phyloP scores from a whole-genome alignment of 2,888 invertebrate species.

The Fabriciana adippe region DNA sequence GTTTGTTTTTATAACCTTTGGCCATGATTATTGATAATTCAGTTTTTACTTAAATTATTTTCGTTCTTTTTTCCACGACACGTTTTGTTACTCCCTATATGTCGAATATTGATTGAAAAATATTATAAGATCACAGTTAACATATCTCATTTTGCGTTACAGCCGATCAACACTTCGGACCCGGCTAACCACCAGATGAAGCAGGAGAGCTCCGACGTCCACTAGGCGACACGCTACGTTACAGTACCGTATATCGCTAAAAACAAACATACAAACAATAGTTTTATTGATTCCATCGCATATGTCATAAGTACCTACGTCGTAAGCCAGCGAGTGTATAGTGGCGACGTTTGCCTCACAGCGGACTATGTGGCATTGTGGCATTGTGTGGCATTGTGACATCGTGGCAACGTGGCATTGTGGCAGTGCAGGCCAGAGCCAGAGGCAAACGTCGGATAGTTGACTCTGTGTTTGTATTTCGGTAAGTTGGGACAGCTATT shows the following conservation, averaged over 20 bases:
- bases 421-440: too few species aligned
- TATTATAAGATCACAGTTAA: neutral
- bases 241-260: conserved; percentile 62
- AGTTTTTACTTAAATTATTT: too few species aligned
- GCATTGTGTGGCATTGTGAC: conserved; percentile 22
- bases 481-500: conserved; percentile 75
- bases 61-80: conserved; percentile 34
- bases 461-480: conserved; percentile 73
- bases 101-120: neutral
- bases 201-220: conserved; percentile 92
- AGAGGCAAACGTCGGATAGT: conserved; percentile 57
- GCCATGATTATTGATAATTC: too few species aligned
- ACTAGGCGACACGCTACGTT: conserved; percentile 80
- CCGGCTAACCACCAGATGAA: conserved; percentile 92
- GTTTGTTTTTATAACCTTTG: too few species aligned
- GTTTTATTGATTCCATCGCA: conserved; percentile 72
- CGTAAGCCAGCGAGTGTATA: conserved; percentile 62
- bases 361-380: conserved; percentile 46
- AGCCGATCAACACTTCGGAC: conserved; percentile 92
- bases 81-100: conserved; percentile 37
- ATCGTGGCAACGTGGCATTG: neutral
- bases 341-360: conserved; percentile 55
- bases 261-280: conserved; percentile 64
- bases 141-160: conserved; percentile 51
- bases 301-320: conserved; percentile 69